phyloP scores from a whole-genome alignment of 2,797 vertebrate genomes.

The Lindbergichthys nudifrons region DNA sequence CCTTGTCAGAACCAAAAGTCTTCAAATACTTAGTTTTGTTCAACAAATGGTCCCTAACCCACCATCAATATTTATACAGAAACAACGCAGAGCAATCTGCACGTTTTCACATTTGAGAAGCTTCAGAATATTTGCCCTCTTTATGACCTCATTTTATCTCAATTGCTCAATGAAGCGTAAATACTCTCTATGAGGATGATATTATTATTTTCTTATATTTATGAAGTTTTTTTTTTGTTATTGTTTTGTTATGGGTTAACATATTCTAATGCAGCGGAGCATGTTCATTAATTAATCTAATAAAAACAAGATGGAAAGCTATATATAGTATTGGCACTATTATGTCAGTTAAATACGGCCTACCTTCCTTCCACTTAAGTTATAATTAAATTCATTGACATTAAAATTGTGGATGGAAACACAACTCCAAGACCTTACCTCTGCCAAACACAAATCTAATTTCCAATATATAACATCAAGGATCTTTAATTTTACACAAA shows the following conservation, averaged over 20 bases:
- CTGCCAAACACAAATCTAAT: neutral
- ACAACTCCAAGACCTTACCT: neutral
- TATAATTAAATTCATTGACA: neutral
- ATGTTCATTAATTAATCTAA: constrained; percentile 25
- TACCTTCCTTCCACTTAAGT: neutral
- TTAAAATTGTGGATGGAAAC: neutral
- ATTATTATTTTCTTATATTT: constrained; percentile 29
- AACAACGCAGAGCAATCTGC: neutral
- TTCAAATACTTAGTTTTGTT: neutral
- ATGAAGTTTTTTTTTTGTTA: too few species aligned
- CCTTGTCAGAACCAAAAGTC: too few species aligned
- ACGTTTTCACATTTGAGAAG: neutral
- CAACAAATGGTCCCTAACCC: neutral
- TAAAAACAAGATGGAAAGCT: neutral
- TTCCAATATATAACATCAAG: neutral
- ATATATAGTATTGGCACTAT: neutral
- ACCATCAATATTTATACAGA: neutral
- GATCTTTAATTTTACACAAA: neutral
- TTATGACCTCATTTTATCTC: neutral
- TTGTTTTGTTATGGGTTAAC: constrained; percentile 13
- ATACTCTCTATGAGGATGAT: constrained; percentile 14
- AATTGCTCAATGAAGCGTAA: neutral
- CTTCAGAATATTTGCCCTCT: neutral
- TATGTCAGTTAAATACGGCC: neutral
- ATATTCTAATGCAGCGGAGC: constrained; percentile 9